Evolutionary conservation across 1,140 invertebrate genomes (phyloP).

Genomic region (Platyscapa corneri): DNA sequence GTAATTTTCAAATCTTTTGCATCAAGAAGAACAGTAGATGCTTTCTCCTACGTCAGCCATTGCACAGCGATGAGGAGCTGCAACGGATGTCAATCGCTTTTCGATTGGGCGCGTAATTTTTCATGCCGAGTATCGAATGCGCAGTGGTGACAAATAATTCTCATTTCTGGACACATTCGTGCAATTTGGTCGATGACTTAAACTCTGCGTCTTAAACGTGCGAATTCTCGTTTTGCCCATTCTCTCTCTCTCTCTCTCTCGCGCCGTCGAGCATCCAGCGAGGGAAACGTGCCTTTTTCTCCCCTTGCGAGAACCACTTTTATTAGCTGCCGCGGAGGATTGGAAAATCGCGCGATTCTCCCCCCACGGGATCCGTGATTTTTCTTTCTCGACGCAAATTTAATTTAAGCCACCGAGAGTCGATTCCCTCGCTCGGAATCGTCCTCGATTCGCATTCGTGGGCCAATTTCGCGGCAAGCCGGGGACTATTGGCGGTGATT

Average conservation of each 20-base stretch:
- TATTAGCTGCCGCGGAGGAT: conserved; percentile 1
- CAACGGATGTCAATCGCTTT: too few relatives aligned
- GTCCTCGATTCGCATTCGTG: neutral
- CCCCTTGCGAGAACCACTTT: conserved; percentile 1
- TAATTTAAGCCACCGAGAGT: conserved; percentile 17
- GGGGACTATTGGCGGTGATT: neutral
- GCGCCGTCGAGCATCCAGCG: neutral
- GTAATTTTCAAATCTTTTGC: too few relatives aligned
- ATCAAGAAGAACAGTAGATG: too few relatives aligned
- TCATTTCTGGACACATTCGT: neutral
- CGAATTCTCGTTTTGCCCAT: neutral
- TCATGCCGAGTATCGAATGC: neutral
- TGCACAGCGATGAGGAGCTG: too few relatives aligned
- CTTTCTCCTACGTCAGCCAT: too few relatives aligned
- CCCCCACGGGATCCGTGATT: neutral
- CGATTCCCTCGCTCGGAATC: neutral
- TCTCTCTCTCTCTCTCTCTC: neutral
- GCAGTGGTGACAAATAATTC: neutral
- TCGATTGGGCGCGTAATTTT: too few relatives aligned
- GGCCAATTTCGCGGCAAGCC: conserved; percentile 10
- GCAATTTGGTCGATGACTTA: neutral
- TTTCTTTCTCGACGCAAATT: conserved; percentile 38
- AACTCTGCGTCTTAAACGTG: neutral
- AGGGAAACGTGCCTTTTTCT: neutral
- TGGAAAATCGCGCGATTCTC: conserved; percentile 13